Percentiles rank a stretch among this genome's conserved stretches.
Conservation (phyloP, 2,797 vertebrate genomes). For the Neosalanx taihuensis region DNA sequence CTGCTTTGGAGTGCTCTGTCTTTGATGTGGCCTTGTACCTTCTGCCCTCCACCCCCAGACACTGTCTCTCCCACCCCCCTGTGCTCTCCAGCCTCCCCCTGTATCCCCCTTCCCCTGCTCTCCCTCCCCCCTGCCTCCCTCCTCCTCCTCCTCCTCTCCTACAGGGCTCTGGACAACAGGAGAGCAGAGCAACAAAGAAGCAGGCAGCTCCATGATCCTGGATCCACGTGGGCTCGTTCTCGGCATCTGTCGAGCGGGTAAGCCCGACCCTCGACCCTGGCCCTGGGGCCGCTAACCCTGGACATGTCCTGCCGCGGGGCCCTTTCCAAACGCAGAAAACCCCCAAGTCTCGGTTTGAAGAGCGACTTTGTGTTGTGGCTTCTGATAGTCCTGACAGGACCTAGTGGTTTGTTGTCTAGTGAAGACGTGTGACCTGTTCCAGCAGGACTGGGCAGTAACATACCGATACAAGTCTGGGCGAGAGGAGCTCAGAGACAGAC, state of each 20-base stretch:
- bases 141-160: neutral
- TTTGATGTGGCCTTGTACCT: neutral
- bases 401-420: neutral
- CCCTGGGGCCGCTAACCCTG: neutral
- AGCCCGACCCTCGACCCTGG: neutral
- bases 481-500: constrained; percentile 32
- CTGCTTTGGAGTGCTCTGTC: neutral
- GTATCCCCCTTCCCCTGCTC: too few relatives aligned
- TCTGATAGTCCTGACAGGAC: neutral
- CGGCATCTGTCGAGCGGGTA: neutral
- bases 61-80: too few relatives aligned
- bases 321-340: neutral
- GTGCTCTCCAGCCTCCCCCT: too few relatives aligned
- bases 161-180: constrained; percentile 51
- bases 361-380: neutral
- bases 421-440: neutral
- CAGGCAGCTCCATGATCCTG: constrained; percentile 40
- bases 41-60: too few relatives aligned
- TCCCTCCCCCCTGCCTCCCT: too few relatives aligned
- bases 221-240: constrained; percentile 33
- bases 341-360: neutral
- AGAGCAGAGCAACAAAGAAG: constrained; percentile 55
- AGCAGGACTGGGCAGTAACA: neutral
- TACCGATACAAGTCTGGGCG: constrained; percentile 28
- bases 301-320: neutral